Conservation (phyloP, 2,888 invertebrate species). For the Steinernema scapterisci region DNA sequence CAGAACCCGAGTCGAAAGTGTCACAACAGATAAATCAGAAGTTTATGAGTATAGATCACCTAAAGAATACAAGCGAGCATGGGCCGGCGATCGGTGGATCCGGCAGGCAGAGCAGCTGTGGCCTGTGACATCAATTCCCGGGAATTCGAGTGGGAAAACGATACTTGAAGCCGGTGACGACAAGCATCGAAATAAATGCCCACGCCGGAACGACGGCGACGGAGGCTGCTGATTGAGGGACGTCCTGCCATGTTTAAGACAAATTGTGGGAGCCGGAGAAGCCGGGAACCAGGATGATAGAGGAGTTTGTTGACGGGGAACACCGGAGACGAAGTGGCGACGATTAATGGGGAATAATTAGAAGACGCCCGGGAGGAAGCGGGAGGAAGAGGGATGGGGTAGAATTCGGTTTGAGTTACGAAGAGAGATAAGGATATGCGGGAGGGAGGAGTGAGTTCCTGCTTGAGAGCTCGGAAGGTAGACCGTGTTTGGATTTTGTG, state of each 20-base stretch:
- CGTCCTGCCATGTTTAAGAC: not conserved
- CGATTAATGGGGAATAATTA: no score
- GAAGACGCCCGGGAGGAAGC: no score
- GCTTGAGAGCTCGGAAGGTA: no score
- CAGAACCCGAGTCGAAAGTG: not conserved
- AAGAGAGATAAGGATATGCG: no score
- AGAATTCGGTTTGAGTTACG: no score
- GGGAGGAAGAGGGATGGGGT: no score
- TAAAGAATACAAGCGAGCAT: slow-evolving; percentile 1
- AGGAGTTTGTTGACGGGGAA: not conserved
- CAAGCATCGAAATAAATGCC: no score
- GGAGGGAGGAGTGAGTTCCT: no score
- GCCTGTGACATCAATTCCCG: not conserved
- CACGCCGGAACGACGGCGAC: no score
- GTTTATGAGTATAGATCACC: not conserved
- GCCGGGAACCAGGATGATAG: not conserved
- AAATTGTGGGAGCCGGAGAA: not conserved
- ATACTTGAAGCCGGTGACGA: not conserved
- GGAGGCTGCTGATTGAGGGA: not conserved
- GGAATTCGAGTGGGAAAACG: not conserved
- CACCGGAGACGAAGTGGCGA: not conserved
- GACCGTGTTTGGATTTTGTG: no score
- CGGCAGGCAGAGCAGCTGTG: not conserved
- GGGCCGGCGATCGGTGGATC: not conserved
- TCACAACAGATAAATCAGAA: slow-evolving; percentile 19